Evolutionary conservation across 2,888 invertebrate genomes (phyloP), one percentile per base, ranked within the genome.

Genomic region (Callinectes sapidus): DNA sequence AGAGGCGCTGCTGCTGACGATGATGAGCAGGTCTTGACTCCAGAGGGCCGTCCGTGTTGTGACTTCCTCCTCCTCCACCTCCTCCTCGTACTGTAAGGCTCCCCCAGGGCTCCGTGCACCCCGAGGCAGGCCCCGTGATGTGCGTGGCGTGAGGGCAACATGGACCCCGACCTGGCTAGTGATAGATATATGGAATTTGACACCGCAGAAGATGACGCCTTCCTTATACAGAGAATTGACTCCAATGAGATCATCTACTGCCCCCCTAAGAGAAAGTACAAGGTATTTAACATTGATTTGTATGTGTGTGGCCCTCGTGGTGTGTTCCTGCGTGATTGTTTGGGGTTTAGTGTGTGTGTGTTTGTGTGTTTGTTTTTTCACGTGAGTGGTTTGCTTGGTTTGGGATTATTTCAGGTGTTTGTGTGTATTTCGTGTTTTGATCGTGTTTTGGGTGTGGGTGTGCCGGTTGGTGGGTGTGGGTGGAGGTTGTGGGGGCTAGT

Each of bases 221-320:
- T 91, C 54, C 88, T 93, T 54, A 93, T 94, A 42, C 93, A 94
- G 39, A 92, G 93, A 66, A 93, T 94, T 81, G 93, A 94, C 90
- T 94, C 94, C 28, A 92, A 90, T 39, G 94, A 94, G 66, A 94
- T 94, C 23, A 92, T 94, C 32, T 94, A 94, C 89, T 92, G 93
- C 48, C 93, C 93, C 32, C 94, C 94, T 16, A 92, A 91, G 87
- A 90, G 92, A 77, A 94, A 94, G 66, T 94, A 93, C 71, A 93
- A 93, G 93, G 94, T 94, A 55, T 48, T 77, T 35, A 48, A 2
- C 66, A 92, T 85, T 87, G 42, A 23, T 35, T n/a, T 71, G 10
- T 71, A n/a, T 10, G n/a, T 71, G 71, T 28, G 1, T n/a, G 28
- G 28, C 1, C 28, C 13, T 71, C 23, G 10, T n/a, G 6, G 13